Conservation (phyloP, 2,888 invertebrate genomes). For the Conchocele bisecta region DNA sequence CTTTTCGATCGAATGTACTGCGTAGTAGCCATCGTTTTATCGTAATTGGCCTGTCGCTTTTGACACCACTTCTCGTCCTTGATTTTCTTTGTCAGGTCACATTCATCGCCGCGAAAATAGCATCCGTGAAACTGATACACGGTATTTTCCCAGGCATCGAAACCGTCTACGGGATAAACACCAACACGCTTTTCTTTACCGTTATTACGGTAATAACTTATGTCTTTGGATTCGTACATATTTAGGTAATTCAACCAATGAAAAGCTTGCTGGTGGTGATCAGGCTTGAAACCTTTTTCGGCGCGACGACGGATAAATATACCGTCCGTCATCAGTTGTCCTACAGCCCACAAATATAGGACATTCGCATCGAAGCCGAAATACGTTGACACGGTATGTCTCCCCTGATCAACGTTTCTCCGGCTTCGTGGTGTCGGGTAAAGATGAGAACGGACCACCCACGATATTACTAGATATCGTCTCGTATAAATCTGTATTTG, state of each 20-base stretch:
- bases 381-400: constrained; percentile 27
- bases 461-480: constrained; percentile 20
- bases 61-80: constrained; percentile 26
- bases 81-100: constrained; percentile 23
- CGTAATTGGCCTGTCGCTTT: constrained; percentile 1
- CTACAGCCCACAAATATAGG: constrained; percentile 33
- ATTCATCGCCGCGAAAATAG: constrained; percentile 31
- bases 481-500: constrained; percentile 7
- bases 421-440: constrained; percentile 22
- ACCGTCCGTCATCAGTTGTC: constrained; percentile 36
- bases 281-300: constrained; percentile 31
- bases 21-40: constrained; percentile 7
- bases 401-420: constrained; percentile 16
- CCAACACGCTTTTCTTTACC: constrained; percentile 13
- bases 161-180: constrained; percentile 24
- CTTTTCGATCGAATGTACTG: constrained; percentile 7
- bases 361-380: constrained; percentile 43
- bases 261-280: constrained; percentile 14
- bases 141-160: background rate
- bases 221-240: background rate
- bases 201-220: background rate
- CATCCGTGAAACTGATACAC: constrained; percentile 37
- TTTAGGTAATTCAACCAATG: constrained; percentile 40
- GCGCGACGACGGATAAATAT: constrained; percentile 22
- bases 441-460: constrained; percentile 19